Evolutionary conservation across 2,888 invertebrate genomes (phyloP).

Genomic region (Drosophila stalkeri): DNA sequence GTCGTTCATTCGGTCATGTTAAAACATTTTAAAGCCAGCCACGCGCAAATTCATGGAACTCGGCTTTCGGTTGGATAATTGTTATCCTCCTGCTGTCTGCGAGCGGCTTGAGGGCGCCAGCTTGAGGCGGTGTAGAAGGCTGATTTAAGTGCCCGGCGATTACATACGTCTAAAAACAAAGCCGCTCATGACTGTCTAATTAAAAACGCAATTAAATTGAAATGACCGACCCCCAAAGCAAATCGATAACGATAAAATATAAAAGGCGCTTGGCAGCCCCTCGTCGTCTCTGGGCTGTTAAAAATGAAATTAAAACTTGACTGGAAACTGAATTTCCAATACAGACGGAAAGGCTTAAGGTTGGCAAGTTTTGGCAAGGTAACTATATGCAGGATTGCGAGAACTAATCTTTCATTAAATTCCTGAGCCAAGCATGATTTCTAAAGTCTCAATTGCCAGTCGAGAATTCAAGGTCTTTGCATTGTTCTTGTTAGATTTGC

Average conservation of each 20-base stretch:
- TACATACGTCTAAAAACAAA: conserved; percentile 17
- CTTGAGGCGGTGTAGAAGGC: background rate
- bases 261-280: background rate
- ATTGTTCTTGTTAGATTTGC: background rate
- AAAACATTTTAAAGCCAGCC: conserved; percentile 66
- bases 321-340: no score
- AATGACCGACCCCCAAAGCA: conserved; percentile 16
- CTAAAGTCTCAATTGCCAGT: background rate
- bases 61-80: conserved; percentile 48
- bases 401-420: background rate
- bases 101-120: background rate
- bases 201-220: conserved; percentile 31
- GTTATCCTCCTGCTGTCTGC: conserved; percentile 34
- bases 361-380: background rate
- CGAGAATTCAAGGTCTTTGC: no score
- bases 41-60: conserved; percentile 62
- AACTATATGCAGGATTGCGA: background rate
- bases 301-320: background rate
- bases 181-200: conserved; percentile 34
- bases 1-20: conserved; percentile 35
- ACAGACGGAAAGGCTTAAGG: background rate
- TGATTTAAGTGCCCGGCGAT: conserved; percentile 26
- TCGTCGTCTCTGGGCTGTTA: background rate
- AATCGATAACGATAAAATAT: conserved; percentile 17
- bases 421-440: background rate